phyloP scores from a whole-genome alignment of 2,888 invertebrate genomes.

The Noctua fimbriata region DNA sequence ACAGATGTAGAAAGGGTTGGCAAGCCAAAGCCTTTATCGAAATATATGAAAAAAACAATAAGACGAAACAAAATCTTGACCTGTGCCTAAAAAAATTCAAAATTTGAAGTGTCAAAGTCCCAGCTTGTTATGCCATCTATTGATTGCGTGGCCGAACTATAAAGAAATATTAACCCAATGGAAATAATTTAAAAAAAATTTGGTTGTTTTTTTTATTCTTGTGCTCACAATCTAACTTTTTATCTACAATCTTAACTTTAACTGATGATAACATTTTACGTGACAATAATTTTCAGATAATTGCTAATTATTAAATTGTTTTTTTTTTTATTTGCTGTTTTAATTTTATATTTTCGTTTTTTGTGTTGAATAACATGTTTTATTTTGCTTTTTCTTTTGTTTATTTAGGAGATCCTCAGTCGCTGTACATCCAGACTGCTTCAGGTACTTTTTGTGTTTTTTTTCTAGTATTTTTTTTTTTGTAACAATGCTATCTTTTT shows the following conservation, averaged over 20 bases:
- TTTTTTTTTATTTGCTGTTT: constrained; percentile 20
- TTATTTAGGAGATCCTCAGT: constrained; percentile 77
- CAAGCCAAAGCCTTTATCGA: no score
- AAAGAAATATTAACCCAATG: neutral
- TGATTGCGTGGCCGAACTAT: neutral
- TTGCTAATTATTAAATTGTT: constrained; percentile 10
- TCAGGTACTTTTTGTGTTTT: constrained; percentile 78
- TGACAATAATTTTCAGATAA: neutral
- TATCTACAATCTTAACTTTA: neutral
- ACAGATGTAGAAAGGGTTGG: no score
- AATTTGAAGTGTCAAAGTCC: no score
- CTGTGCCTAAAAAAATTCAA: no score
- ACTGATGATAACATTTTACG: neutral
- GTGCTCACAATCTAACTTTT: neutral
- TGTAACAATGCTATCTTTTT: neutral
- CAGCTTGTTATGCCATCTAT: neutral
- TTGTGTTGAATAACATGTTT: constrained; percentile 62
- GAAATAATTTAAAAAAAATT: neutral
- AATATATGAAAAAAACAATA: no score
- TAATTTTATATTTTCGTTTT: constrained; percentile 34
- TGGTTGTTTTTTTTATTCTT: neutral
- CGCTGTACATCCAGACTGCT: constrained; percentile 81
- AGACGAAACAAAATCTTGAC: no score
- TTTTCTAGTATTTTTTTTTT: constrained; percentile 22
- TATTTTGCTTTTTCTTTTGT: constrained; percentile 76